Percentiles rank a stretch among this genome's conserved stretches.
Conservation (phyloP, 1,140 invertebrate genomes). For the Luehdorfia chinensis region DNA sequence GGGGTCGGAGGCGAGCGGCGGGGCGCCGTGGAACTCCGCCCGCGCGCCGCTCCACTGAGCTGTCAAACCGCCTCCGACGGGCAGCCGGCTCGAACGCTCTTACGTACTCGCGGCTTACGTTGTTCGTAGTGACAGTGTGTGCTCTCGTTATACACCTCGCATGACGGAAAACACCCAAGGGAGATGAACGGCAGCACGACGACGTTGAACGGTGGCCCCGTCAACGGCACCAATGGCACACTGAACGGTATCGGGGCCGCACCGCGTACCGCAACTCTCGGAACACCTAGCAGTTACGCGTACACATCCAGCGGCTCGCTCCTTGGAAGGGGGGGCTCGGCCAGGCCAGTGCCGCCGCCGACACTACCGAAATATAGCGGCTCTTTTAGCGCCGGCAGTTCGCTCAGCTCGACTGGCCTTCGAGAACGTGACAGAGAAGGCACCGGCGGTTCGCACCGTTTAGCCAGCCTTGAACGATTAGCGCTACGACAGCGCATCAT, state of each 20-base stretch:
- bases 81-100: slow-evolving; percentile 64
- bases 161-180: slow-evolving; percentile 53
- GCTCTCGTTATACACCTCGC: slow-evolving; percentile 51
- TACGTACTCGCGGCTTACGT: slow-evolving; percentile 48
- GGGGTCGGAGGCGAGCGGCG: slow-evolving; percentile 47
- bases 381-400: slow-evolving; percentile 69
- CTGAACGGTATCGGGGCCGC: slow-evolving; percentile 63
- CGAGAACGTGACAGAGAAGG: slow-evolving; percentile 71
- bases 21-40: slow-evolving; percentile 51
- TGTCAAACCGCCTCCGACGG: slow-evolving; percentile 73
- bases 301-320: slow-evolving; percentile 69
- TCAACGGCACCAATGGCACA: slow-evolving; percentile 62
- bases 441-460: slow-evolving; percentile 79
- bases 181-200: slow-evolving; percentile 73
- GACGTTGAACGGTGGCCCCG: slow-evolving; percentile 64
- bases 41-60: slow-evolving; percentile 60
- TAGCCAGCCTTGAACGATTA: slow-evolving; percentile 84
- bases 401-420: slow-evolving; percentile 58
- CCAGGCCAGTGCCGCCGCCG: slow-evolving; percentile 80
- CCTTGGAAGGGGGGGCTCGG: slow-evolving; percentile 61
- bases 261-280: slow-evolving; percentile 63
- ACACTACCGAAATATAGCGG: slow-evolving; percentile 81
- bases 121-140: slow-evolving; percentile 62
- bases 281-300: slow-evolving; percentile 67
- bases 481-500: slow-evolving; percentile 84